These are phyloP conservation scores for Chelonoidis abingdonii DNA, from an alignment of 2,113 vertebrate genomes.

Conservation along the genomic window DNA sequence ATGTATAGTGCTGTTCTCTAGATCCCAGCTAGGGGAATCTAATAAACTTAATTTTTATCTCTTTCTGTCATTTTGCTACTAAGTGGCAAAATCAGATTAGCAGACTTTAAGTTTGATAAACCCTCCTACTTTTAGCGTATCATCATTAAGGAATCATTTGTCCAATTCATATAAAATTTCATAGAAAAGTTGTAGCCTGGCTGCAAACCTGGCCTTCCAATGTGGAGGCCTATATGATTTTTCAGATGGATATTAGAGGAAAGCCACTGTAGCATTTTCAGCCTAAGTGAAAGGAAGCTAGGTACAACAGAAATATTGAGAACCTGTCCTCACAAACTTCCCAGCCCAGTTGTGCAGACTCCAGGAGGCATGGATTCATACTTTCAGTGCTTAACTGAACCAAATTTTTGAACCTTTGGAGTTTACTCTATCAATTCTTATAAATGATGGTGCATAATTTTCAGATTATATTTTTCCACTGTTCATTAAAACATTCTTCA, in stretches of 20 bases:
- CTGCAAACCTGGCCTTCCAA: not conserved
- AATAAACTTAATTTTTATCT: not conserved
- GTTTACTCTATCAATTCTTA: not conserved
- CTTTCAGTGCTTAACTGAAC: not conserved
- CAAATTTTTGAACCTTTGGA: not conserved
- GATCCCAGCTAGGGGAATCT: not conserved
- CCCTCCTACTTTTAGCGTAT: not conserved
- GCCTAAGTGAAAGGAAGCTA: not conserved
- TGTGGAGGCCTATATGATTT: not conserved
- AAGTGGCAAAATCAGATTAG: not conserved
- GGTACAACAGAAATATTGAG: not conserved
- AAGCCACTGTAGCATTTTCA: conserved; percentile 16
- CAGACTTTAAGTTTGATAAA: not conserved
- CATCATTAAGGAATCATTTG: conserved; percentile 25
- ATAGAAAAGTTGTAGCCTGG: conserved; percentile 9
- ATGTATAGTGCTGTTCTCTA: not conserved
- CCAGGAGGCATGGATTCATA: not conserved
- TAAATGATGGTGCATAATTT: not conserved
- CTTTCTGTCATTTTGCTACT: not conserved
- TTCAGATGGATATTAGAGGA: not conserved
- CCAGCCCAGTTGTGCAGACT: not conserved
- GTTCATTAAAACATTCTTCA: conserved; percentile 19
- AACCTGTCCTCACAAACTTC: not conserved
- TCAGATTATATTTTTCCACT: conserved; percentile 16
- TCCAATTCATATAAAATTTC: conserved; percentile 36